These are phyloP conservation scores for Gobio occitaniae DNA, from an alignment of 2,797 vertebrate species.

Conservation along the genomic window DNA sequence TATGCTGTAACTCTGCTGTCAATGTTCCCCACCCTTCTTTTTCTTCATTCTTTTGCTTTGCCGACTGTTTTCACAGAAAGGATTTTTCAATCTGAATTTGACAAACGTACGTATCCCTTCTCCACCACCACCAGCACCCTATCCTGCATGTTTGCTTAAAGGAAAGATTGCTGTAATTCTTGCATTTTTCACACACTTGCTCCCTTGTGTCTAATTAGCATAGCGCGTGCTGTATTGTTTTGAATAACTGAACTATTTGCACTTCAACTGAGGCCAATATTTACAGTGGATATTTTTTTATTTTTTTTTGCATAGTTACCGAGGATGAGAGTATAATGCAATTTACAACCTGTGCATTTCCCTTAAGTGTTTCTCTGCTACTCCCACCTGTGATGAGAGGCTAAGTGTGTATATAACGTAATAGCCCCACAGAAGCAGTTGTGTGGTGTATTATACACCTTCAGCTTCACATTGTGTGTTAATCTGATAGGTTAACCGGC, in stretches of 20 bases:
- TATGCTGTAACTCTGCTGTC: conserved; percentile 50
- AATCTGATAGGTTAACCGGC: not conserved
- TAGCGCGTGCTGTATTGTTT: conserved; percentile 13
- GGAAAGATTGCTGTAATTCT: not conserved
- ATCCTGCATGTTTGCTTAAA: conserved; percentile 40
- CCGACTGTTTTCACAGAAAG: conserved; percentile 72
- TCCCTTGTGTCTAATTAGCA: conserved; percentile 43
- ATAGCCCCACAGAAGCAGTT: conserved; percentile 9
- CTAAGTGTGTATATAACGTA: conserved; percentile 26
- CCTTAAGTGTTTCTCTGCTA: conserved; percentile 64
- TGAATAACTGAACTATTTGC: conserved; percentile 17
- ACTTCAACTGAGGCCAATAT: conserved; percentile 11
- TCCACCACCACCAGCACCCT: not conserved
- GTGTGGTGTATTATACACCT: not conserved
- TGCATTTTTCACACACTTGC: conserved; percentile 2
- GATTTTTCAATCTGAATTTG: conserved; percentile 80
- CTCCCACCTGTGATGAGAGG: conserved; percentile 51
- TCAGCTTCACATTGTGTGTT: not conserved
- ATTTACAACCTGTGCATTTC: conserved; percentile 39
- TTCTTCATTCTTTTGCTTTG: conserved; percentile 59
- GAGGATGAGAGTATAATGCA: conserved; percentile 21
- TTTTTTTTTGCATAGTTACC: conserved; percentile 7
- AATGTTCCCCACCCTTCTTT: conserved; percentile 45
- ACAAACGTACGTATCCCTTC: conserved; percentile 75
- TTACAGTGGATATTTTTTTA: not conserved